These are phyloP conservation scores for Lagodon rhomboides DNA, from an alignment of 2,797 vertebrate species.

Conservation along the genomic window DNA sequence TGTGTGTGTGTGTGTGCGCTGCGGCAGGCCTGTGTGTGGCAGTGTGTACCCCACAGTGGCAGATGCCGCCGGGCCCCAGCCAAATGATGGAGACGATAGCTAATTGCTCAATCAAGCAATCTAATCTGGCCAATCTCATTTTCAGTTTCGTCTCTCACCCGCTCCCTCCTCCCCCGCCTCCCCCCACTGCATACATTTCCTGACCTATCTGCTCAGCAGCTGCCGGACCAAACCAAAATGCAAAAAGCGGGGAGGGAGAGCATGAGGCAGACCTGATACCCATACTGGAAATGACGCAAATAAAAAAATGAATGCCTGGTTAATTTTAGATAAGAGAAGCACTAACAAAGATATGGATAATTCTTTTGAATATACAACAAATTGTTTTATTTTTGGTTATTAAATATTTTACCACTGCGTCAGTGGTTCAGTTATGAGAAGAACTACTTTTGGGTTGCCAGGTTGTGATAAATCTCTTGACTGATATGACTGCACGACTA, in stretches of 20 bases:
- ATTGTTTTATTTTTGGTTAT: neutral
- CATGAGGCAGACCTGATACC: neutral
- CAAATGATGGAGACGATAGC: constrained; percentile 78
- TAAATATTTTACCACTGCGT: neutral
- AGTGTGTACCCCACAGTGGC: constrained; percentile 65
- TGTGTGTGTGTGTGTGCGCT: constrained; percentile 24
- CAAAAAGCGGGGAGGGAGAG: constrained; percentile 11
- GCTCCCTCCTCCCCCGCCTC: neutral
- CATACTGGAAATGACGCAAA: neutral
- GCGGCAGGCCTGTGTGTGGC: constrained; percentile 32
- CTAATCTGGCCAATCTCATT: constrained; percentile 82
- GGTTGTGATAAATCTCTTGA: neutral
- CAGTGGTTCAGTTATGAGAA: neutral
- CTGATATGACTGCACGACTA: too few species aligned
- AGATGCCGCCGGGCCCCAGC: constrained; percentile 73
- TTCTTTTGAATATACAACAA: neutral
- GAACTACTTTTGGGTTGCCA: neutral
- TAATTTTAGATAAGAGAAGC: too few species aligned
- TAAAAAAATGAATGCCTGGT: neutral
- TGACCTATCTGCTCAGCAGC: constrained; percentile 72
- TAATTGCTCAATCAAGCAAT: constrained; percentile 84
- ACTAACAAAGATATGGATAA: neutral
- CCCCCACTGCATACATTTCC: constrained; percentile 52
- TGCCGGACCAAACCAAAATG: constrained; percentile 59
- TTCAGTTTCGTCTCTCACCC: constrained; percentile 63